phyloP scores from a whole-genome alignment of 1,140 invertebrate species.

The Episyrphus balteatus region DNA sequence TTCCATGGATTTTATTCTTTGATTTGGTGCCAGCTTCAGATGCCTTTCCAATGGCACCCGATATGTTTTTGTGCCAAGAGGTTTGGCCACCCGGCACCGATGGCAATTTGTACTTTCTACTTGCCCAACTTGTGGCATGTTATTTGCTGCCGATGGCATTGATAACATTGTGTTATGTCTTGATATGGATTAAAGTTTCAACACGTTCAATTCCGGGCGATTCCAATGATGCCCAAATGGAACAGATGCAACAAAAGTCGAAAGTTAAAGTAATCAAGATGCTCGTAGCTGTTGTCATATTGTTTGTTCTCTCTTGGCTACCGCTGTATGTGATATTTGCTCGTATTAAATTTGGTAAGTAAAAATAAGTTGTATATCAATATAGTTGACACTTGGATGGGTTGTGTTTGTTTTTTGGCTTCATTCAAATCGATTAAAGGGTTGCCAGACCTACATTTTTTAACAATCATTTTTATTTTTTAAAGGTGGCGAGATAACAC shows the following conservation, averaged over 20 bases:
- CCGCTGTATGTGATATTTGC: slow-evolving; percentile 87
- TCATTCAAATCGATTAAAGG: background rate
- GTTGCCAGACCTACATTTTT: too few species aligned
- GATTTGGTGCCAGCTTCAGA: slow-evolving; percentile 52
- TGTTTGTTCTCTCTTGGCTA: slow-evolving; percentile 91
- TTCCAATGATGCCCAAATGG: slow-evolving; percentile 82
- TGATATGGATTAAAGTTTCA: slow-evolving; percentile 89
- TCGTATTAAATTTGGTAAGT: slow-evolving; percentile 61
- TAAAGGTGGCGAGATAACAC: slow-evolving; percentile 23
- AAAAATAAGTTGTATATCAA: too few species aligned
- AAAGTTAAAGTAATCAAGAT: slow-evolving; percentile 94
- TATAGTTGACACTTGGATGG: too few species aligned
- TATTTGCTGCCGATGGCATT: slow-evolving; percentile 87
- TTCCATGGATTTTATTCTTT: slow-evolving; percentile 86
- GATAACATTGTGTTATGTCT: slow-evolving; percentile 83
- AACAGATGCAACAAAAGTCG: slow-evolving; percentile 81
- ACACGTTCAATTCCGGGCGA: slow-evolving; percentile 74
- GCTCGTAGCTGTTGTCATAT: slow-evolving; percentile 86
- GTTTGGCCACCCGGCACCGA: slow-evolving; percentile 72
- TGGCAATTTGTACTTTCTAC: slow-evolving; percentile 74
- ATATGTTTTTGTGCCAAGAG: slow-evolving; percentile 65
- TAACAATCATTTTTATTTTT: background rate
- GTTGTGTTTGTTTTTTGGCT: background rate
- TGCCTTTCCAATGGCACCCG: slow-evolving; percentile 57
- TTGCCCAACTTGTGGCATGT: slow-evolving; percentile 80